Percentiles rank a stretch among this genome's conserved stretches.
Evolutionary conservation across 2,888 invertebrate species (phyloP).

Genomic region (Phymatocera aterrima): DNA sequence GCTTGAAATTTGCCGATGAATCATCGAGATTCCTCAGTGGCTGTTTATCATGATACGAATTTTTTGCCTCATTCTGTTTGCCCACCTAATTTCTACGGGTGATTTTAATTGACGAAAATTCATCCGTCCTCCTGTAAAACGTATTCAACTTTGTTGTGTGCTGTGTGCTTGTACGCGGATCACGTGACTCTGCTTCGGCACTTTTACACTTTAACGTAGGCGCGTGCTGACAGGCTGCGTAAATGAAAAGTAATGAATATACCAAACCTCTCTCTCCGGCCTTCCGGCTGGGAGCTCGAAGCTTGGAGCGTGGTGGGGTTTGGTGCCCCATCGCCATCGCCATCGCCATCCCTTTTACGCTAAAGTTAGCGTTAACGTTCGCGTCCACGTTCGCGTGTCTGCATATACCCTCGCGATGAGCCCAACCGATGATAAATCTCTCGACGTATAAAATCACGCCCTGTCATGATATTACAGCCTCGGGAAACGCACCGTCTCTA

Average conservation of each 20-base stretch:
- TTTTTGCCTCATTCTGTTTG: too few relatives aligned
- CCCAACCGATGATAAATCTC: slow-evolving; percentile 37
- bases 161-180: not conserved
- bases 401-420: slow-evolving; percentile 14
- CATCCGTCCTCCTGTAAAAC: too few relatives aligned
- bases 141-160: not conserved
- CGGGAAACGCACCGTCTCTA: not conserved
- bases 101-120: too few relatives aligned
- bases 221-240: slow-evolving; percentile 37
- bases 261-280: slow-evolving; percentile 8
- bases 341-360: slow-evolving; percentile 21
- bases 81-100: too few relatives aligned
- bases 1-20: too few relatives aligned
- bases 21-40: too few relatives aligned
- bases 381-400: slow-evolving; percentile 31
- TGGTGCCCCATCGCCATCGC: too few relatives aligned
- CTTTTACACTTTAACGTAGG: slow-evolving; percentile 24
- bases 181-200: slow-evolving; percentile 20
- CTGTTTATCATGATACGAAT: too few relatives aligned
- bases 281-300: not conserved
- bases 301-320: too few relatives aligned
- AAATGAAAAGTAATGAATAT: slow-evolving; percentile 44
- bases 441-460: slow-evolving; percentile 38
- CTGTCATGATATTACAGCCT: slow-evolving; percentile 21
- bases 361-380: not conserved